Base-by-base conservation (phyloP, 2,888 invertebrate species). In the Lasioglossum leucozonium region DNA sequence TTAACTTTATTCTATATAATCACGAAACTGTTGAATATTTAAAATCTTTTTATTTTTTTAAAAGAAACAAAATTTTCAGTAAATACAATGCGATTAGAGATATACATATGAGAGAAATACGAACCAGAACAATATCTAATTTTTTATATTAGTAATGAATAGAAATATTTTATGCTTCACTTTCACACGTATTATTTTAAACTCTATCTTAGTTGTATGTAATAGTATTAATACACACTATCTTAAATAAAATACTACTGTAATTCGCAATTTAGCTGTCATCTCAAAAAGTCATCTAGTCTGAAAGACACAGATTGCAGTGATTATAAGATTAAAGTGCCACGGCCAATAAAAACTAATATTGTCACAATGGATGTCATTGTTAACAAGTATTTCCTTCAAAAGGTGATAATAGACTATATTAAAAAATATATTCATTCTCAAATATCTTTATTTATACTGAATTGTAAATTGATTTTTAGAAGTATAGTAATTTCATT, bases 1-100 rank as follows among this genome's bases (percentile, higher is more conserved):
- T 78, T 81, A 89, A 72, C 81, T 90, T 86, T 85, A 75, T 86
- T 90, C 84, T 79, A 85, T 85, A 83, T 87, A 87, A 86, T 83
- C 75, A 77, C 47, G 73, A 87, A 85, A 86, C 77, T 89, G 88
- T 91, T 90, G 65, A 89, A 87, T 86, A 84, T 81, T 82, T 86
- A 72, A 90, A 84, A 83, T 81, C 77, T 77, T 90, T 89, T 90
- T 89, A 89, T 91, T 90, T 90, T 90, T 91, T 91, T 88, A 88
- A 82, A 58, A 73, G n/a, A 73, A 83, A 80, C 71, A 51, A 76
- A 85, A 87, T 91, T 88, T 90, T 88, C 87, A 79, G 84, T 89
- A 84, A 84, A 77, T 82, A 83, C 26, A 80, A 72, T 37, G 69
- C 75, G 65, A 86, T 88, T 76, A 81, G 77, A 81, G 71, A 87